A percentile compares a stretch with the other conserved stretches of the same genome.
Conservation (phyloP, 2,797 vertebrate genomes). For the Glossophaga mutica region DNA sequence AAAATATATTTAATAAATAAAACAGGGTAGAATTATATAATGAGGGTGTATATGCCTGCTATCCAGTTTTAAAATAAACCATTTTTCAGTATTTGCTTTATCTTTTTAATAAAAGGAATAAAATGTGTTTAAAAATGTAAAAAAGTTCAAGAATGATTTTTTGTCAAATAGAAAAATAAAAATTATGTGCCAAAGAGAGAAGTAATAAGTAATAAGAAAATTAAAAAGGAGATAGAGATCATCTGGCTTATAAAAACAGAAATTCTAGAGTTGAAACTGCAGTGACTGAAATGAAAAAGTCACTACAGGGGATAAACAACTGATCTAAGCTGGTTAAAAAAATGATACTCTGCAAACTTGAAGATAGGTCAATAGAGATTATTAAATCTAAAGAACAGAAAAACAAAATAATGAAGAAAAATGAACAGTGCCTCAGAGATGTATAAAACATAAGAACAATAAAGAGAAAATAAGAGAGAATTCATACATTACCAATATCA, state of each 20-base stretch:
- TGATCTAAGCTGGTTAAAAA: neutral
- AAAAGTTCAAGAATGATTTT: neutral
- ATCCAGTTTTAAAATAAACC: too few relatives aligned
- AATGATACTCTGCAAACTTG: neutral
- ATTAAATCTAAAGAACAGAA: neutral
- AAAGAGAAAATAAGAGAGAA: neutral
- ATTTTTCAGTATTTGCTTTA: too few relatives aligned
- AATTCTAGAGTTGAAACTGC: neutral
- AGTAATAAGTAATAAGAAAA: too few relatives aligned
- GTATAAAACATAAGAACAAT: neutral
- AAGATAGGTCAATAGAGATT: neutral
- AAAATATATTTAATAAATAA: too few relatives aligned
- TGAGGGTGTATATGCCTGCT: too few relatives aligned
- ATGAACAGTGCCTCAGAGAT: neutral
- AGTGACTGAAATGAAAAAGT: neutral
- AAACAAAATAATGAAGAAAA: neutral
- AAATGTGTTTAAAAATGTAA: too few relatives aligned
- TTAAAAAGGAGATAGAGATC: too few relatives aligned
- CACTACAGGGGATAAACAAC: neutral
- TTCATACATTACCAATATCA: neutral
- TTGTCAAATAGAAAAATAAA: neutral
- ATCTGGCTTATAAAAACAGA: neutral
- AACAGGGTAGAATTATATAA: too few relatives aligned
- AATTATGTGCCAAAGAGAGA: neutral
- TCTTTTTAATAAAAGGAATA: too few relatives aligned